Conservation (phyloP, 2,888 invertebrate genomes). For the Sinopyrophorus schimmeli region DNA sequence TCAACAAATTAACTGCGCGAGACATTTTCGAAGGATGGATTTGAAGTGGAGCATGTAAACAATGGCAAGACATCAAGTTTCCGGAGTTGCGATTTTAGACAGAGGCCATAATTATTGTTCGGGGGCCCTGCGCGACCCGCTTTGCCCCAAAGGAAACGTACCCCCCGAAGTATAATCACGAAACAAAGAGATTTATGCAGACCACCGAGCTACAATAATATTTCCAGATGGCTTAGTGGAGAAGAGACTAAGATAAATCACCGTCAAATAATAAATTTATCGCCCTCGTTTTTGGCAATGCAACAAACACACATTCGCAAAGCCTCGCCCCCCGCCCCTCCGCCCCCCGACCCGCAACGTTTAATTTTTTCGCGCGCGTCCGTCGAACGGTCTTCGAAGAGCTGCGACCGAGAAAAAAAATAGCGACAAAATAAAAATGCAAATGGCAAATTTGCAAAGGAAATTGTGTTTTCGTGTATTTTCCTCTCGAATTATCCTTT, state of each 20-base stretch:
- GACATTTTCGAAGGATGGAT: too few relatives aligned
- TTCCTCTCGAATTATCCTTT: slow-evolving; percentile 3
- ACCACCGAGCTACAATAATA: slow-evolving; percentile 26
- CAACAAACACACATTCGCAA: neutral
- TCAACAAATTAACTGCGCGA: too few relatives aligned
- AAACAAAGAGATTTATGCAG: slow-evolving; percentile 29
- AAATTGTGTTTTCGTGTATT: slow-evolving; percentile 22
- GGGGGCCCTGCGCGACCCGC: slow-evolving; percentile 9
- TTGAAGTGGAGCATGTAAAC: too few relatives aligned
- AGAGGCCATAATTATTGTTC: slow-evolving; percentile 23
- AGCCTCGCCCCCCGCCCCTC: neutral
- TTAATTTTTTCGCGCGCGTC: too few relatives aligned
- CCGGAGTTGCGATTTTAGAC: slow-evolving; percentile 24
- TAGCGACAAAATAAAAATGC: slow-evolving; percentile 18
- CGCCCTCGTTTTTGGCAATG: neutral
- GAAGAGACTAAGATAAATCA: slow-evolving; percentile 23
- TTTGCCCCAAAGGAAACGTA: slow-evolving; percentile 14
- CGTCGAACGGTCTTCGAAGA: too few relatives aligned
- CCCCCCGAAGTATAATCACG: slow-evolving; percentile 23
- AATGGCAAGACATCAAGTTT: slow-evolving; percentile 20
- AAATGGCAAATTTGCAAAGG: slow-evolving; percentile 19
- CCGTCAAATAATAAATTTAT: slow-evolving; percentile 24
- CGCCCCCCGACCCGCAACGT: neutral
- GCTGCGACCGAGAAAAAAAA: too few relatives aligned
- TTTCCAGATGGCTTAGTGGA: slow-evolving; percentile 23